phyloP scores from a whole-genome alignment of 2,113 vertebrate genomes.

The Carassius auratus region DNA sequence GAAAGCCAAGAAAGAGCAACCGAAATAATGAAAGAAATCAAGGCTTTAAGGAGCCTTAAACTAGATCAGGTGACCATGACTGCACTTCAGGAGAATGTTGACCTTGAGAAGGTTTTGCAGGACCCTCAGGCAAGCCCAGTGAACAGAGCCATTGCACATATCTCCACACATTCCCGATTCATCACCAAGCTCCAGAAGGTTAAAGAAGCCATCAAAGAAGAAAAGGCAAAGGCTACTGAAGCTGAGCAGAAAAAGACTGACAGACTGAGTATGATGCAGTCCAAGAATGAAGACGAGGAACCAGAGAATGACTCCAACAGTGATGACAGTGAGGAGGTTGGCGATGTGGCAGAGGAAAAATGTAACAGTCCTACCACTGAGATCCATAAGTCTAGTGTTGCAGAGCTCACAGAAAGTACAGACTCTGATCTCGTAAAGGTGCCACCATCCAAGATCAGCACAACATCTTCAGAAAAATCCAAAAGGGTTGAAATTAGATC shows the following conservation, averaged over 20 bases:
- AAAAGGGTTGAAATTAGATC: not conserved
- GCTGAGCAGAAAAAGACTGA: not conserved
- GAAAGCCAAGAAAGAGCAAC: conserved; percentile 83
- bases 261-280: not conserved
- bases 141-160: conserved; percentile 84
- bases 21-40: conserved; percentile 88
- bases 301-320: conserved; percentile 6
- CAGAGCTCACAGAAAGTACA: not conserved
- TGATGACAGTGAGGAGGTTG: not conserved
- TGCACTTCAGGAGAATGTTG: conserved; percentile 81
- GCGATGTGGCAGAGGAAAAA: not conserved
- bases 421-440: not conserved
- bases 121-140: conserved; percentile 79
- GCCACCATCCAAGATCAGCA: not conserved
- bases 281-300: not conserved
- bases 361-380: not conserved
- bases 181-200: conserved; percentile 50
- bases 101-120: conserved; percentile 84
- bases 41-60: conserved; percentile 83
- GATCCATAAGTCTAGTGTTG: not conserved
- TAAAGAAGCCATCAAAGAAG: conserved; percentile 13
- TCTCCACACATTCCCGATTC: conserved; percentile 76
- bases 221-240: conserved; percentile 37
- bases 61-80: conserved; percentile 84
- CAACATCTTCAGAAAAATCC: conserved; percentile 4